Evolutionary conservation across 2,113 vertebrate genomes (phyloP), one percentile per base, ranked within the genome.

Genomic region (Callorhinus ursinus): DNA sequence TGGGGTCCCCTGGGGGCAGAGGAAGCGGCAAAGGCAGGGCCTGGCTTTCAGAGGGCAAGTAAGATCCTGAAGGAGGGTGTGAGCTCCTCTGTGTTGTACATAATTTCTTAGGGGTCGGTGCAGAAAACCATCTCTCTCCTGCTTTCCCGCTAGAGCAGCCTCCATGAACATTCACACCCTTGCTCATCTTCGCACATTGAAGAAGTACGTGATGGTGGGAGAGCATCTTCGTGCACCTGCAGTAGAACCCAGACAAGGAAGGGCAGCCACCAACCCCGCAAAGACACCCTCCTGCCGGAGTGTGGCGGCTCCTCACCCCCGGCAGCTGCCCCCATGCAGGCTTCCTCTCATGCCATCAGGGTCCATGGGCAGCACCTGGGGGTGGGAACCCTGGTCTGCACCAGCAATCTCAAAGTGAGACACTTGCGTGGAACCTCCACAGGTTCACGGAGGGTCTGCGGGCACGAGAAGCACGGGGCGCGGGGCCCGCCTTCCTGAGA

Each of bases 171-270:
- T 36, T 36, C 67, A 21, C 67, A 4, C 63, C 14, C 31, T 8
- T 7, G 65, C 65, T n/a, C n/a, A 0, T 4, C n/a, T 36, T 21
- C 9, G 4, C n/a, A n/a, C 67, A 1, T 8, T 0, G 8, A n/a
- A 7, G 15, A 19, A n/a, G 33, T 19, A 18, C 4, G 16, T 11
- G n/a, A 36, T 4, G n/a, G 67, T 4, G 18, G 18, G n/a, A 11
- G n/a, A 4, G n/a, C n/a, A 3, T 71, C 67, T 10, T 36, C 67
- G 10, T 2, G 67, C n/a, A n/a, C n/a, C 67, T 19, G 7, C 1
- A 9, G 33, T 7, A 11, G 67, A 36, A n/a, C 67, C 33, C 14
- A n/a, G n/a, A 71, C 18, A 21, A 36, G 67, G 67, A n/a, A 2
- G 18, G 11, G 67, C 1, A 1, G n/a, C 5, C 6, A 7, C 31